These are phyloP conservation scores for Saccopteryx leptura DNA, from an alignment of 2,113 vertebrate genomes.

Conservation along the genomic window DNA sequence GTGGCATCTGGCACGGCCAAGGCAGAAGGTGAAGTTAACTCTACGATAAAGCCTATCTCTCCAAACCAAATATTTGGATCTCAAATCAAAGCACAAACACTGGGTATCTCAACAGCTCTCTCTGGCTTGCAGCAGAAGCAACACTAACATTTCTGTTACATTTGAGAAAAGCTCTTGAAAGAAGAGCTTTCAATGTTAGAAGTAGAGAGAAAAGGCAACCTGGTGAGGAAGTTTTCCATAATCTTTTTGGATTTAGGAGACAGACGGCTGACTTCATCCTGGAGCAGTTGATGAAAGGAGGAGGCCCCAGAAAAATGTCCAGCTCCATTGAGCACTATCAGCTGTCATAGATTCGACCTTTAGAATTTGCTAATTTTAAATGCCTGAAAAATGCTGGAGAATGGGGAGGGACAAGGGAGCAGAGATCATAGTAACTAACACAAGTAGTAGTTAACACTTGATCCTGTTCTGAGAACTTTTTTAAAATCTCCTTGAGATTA, in stretches of 20 bases:
- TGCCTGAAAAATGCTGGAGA: background rate
- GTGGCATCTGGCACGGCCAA: background rate
- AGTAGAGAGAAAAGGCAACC: background rate
- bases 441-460: background rate
- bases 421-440: background rate
- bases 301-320: background rate
- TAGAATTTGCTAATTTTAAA: background rate
- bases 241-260: background rate
- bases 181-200: background rate
- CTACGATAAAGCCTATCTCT: background rate
- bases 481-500: background rate
- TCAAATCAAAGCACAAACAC: background rate
- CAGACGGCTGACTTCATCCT: background rate
- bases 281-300: background rate
- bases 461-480: background rate
- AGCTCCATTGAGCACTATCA: background rate
- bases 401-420: background rate
- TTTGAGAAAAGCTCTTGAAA: background rate
- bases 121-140: background rate
- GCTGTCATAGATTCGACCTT: background rate
- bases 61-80: slow-evolving; percentile 29
- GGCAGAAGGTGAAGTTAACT: background rate
- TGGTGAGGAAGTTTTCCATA: background rate
- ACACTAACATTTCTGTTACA: background rate
- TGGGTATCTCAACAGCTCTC: background rate